Conservation (phyloP, 2,113 vertebrate species). For the Myiagra hebetior region DNA sequence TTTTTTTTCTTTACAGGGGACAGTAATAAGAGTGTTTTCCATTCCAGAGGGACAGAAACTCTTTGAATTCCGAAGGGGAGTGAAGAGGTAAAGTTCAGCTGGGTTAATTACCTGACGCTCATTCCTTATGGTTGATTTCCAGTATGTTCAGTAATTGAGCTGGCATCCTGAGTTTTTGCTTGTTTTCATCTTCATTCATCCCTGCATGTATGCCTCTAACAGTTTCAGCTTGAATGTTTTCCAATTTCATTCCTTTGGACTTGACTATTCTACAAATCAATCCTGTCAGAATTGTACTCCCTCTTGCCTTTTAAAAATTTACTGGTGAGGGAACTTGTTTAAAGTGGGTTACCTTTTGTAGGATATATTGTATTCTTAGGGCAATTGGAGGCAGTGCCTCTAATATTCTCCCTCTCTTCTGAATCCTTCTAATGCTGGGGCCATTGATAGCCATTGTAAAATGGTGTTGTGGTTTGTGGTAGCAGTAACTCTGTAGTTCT, state of each 20-base stretch:
- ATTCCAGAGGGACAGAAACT: conserved; percentile 99
- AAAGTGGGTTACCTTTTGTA: not conserved
- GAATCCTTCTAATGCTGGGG: not conserved
- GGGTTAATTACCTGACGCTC: not conserved
- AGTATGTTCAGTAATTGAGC: not conserved
- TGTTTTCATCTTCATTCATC: not conserved
- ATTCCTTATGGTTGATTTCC: not conserved
- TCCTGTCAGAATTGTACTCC: not conserved
- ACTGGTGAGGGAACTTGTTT: not conserved
- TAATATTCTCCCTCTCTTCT: not conserved
- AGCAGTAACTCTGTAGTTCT: not conserved
- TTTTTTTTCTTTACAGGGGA: conserved; percentile 77
- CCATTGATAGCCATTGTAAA: not conserved
- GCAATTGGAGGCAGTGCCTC: not conserved
- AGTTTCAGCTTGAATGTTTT: not conserved
- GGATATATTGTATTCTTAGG: not conserved
- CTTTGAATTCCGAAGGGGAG: conserved; percentile 97
- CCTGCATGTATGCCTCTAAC: not conserved
- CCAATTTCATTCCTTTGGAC: not conserved
- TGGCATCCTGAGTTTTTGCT: not conserved
- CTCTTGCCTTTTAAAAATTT: not conserved
- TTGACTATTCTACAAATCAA: not conserved
- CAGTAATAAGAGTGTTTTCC: conserved; percentile 97
- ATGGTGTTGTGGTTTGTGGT: not conserved
- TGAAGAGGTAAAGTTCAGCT: conserved; percentile 85